A percentile compares a stretch with the other conserved stretches of the same genome.
Conservation (phyloP, 2,888 invertebrate genomes). For the Rhingia campestris region DNA sequence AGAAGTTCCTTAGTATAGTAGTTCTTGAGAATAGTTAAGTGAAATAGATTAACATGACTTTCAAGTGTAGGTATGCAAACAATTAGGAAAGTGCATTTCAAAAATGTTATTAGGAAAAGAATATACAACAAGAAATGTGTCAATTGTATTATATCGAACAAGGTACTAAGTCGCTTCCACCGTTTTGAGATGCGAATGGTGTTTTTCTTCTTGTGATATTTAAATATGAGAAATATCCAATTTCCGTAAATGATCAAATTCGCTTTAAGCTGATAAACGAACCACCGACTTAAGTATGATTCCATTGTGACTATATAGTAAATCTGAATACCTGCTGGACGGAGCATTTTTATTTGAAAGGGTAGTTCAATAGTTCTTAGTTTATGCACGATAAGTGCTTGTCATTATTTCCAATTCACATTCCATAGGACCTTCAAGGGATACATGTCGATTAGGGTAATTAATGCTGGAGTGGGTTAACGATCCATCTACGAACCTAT, state of each 20-base stretch:
- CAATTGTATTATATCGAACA: not conserved
- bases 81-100: not conserved
- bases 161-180: not conserved
- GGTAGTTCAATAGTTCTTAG: no score
- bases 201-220: not conserved
- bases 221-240: constrained; percentile 8
- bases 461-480: no score
- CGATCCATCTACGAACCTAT: no score
- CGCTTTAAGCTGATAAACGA: not conserved
- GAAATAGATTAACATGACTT: not conserved
- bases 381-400: no score
- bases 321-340: no score
- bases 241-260: constrained; percentile 12
- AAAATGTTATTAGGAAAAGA: no score
- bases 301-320: not conserved
- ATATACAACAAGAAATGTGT: not conserved
- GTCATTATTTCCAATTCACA: no score
- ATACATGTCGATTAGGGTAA: no score
- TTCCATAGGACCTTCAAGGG: no score
- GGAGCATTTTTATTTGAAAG: no score
- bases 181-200: not conserved
- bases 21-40: constrained; percentile 1
- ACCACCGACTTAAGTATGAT: not conserved
- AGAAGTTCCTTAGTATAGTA: not conserved
- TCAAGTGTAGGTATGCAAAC: not conserved